Base-by-base conservation (phyloP, 92 coral and sea anemone genomes). In the Ricordea florida region DNA sequence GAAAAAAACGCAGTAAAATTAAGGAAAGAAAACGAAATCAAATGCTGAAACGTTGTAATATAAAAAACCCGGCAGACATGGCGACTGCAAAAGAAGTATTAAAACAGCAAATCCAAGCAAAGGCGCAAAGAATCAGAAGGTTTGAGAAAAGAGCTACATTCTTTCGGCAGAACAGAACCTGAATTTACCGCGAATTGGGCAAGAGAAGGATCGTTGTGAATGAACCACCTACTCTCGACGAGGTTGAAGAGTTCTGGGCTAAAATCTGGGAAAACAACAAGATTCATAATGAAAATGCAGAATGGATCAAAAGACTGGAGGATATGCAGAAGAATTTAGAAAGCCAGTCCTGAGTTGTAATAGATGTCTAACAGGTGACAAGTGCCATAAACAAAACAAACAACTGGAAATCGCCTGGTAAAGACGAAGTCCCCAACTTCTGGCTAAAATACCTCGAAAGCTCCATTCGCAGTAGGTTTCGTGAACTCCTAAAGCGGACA, bases 341-440 rank as follows among this genome's bases (percentile, higher is more conserved):
- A 41, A 44, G n/a, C 10, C 33, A 63, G 31, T 14, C 25, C 17
- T 66, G 57, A 41, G 26, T 4, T 13, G 38, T 18, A 41, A 66
- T 66, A 1, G n/a, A 18, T 13, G 36, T 29, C 2, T 36, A 44
- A 3, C 56, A 66, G 21, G 10, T 42, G 1, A 43, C 48, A 18
- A 22, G 3, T 9, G 57, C 73, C 10, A 43, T 43, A 6, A 44
- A 44, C 24, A 66, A 45, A 23, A 16, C 36, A 24, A 66, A 30
- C 58, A 66, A 66, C 51, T 66, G 73, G 73, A 66, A 43, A 33
- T 43, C 58, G 3, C 73, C 57, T 18, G 73, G 73, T 1, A 16
- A 21, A 36, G 57, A 66, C 73, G 45, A 36, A 43, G 50, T 66
- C 31, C 73, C 73, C 18, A 66, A 66, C 22, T 64, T 64, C 33